Conservation (phyloP, 2,797 vertebrate genomes). For the Neostethus bicornis region DNA sequence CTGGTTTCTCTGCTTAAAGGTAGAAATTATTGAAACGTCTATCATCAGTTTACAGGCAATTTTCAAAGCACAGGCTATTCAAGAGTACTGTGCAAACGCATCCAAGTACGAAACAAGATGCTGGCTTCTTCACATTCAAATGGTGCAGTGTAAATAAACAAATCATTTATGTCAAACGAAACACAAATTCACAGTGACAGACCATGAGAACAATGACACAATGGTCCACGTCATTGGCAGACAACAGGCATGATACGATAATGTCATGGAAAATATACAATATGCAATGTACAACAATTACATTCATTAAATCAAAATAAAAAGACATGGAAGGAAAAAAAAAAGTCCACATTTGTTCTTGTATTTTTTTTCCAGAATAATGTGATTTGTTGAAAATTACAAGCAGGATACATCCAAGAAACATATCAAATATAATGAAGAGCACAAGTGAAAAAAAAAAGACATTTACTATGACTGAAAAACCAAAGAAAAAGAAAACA, state of each 20-base stretch:
- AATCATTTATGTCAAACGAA: slow-evolving; percentile 48
- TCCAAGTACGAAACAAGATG: slow-evolving; percentile 49
- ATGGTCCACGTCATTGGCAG: slow-evolving; percentile 61
- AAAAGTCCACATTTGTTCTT: slow-evolving; percentile 66
- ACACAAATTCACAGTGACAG: slow-evolving; percentile 63
- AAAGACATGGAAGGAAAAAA: slow-evolving; percentile 42
- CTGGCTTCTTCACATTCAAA: slow-evolving; percentile 72
- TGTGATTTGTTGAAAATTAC: slow-evolving; percentile 53
- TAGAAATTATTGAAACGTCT: slow-evolving; percentile 55
- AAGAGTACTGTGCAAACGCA: slow-evolving; percentile 41
- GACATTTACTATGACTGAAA: slow-evolving; percentile 64
- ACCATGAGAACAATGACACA: slow-evolving; percentile 58
- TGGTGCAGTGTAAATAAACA: slow-evolving; percentile 54
- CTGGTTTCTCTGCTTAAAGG: slow-evolving; percentile 35
- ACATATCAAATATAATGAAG: slow-evolving; percentile 63
- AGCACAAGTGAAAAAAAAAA: slow-evolving; percentile 60
- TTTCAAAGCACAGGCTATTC: slow-evolving; percentile 52
- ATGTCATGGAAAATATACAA: slow-evolving; percentile 68
- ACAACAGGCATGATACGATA: slow-evolving; percentile 67
- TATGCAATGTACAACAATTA: slow-evolving; percentile 66
- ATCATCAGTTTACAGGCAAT: slow-evolving; percentile 53
- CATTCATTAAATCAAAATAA: slow-evolving; percentile 58
- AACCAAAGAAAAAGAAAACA: slow-evolving; percentile 67
- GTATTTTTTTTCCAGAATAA: slow-evolving; percentile 64
- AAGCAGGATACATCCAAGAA: slow-evolving; percentile 71